A percentile compares a stretch with the other conserved stretches of the same genome.
Evolutionary conservation across 1,140 invertebrate species (phyloP).

Genomic region (Drosophila bocqueti): DNA sequence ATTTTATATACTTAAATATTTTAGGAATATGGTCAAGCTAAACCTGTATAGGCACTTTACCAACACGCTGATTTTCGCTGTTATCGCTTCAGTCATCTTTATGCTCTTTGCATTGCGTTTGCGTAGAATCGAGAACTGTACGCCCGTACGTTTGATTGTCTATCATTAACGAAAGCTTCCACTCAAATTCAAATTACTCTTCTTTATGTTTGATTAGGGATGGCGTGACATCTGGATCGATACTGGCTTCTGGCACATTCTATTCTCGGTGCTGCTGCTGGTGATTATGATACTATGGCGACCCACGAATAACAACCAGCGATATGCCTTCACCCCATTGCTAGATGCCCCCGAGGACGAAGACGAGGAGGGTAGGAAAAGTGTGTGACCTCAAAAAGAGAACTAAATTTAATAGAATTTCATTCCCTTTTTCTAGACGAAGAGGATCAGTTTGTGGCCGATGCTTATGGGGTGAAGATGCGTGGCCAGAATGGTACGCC

Average conservation of each 20-base stretch:
- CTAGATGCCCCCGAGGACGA: slow-evolving; percentile 94
- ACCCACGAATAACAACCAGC: slow-evolving; percentile 97
- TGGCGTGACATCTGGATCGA: slow-evolving; percentile 97
- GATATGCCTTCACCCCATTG: slow-evolving; percentile 96
- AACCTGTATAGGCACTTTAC: slow-evolving; percentile 96
- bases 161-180: not conserved
- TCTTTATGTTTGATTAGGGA: slow-evolving; percentile 86
- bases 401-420: not conserved
- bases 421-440: slow-evolving; percentile 84
- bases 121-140: slow-evolving; percentile 89
- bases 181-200: not conserved
- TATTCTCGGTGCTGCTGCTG: slow-evolving; percentile 94
- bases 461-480: slow-evolving; percentile 94
- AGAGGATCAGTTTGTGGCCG: slow-evolving; percentile 93
- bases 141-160: slow-evolving; percentile 87
- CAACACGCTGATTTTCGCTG: slow-evolving; percentile 95
- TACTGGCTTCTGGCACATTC: slow-evolving; percentile 96
- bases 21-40: slow-evolving; percentile 94
- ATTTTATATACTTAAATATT: slow-evolving; percentile 63
- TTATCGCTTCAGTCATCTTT: slow-evolving; percentile 94
- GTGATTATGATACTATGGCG: slow-evolving; percentile 98
- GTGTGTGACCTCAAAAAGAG: not conserved
- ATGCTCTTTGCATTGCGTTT: slow-evolving; percentile 96
- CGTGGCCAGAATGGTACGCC: slow-evolving; percentile 85
- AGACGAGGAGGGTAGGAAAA: slow-evolving; percentile 87